Evolutionary conservation across 2,113 vertebrate genomes (phyloP), one percentile per base, ranked within the genome.

Genomic region (Rhabdornis inornatus): DNA sequence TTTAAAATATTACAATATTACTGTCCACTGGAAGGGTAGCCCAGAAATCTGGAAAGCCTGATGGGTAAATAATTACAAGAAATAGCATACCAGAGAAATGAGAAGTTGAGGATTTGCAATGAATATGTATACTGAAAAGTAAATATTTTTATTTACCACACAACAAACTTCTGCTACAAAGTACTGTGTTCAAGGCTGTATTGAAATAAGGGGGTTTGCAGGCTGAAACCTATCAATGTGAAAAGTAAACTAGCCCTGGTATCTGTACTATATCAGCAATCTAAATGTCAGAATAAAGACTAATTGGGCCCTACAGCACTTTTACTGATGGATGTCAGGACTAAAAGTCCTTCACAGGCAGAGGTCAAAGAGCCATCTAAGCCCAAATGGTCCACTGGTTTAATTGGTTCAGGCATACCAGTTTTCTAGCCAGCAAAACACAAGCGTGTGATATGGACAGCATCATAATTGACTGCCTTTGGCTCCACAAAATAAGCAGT

Each of bases 291-390:
- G 59, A 89, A 55, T 60, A 63, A 82, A 90, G 63, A 39, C 64
- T 93, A 93, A 95, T 94, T 94, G 85, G 39, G 39, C 68, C 60
- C 56, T 83, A 65, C 68, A 86, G 76, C 42, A 77, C 21, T 92
- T 77, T 28, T 83, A 33, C 72, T 90, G 79, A 52, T 45, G 31
- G 69, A 74, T 90, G 66, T 66, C 74, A 93, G 49, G n/a, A 80
- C 52, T 90, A 83, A 88, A 15, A 4, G 89, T 88, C 49, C 52
- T 94, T 72, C 74, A 59, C 23, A 86, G 80, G 35, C 9, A 2
- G 79, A 92, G 88, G 90, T 95, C 90, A 96, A 95, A 96, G 64
- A 91, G 70, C 65, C 2, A 2, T 60, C 49, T 85, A 68, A 93
- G 23, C 39, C 80, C 71, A 93, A 86, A 93, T 42, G 52, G 59